These are phyloP conservation scores for Lipophrys pholis DNA, from an alignment of 2,113 vertebrate species.

Conservation along the genomic window DNA sequence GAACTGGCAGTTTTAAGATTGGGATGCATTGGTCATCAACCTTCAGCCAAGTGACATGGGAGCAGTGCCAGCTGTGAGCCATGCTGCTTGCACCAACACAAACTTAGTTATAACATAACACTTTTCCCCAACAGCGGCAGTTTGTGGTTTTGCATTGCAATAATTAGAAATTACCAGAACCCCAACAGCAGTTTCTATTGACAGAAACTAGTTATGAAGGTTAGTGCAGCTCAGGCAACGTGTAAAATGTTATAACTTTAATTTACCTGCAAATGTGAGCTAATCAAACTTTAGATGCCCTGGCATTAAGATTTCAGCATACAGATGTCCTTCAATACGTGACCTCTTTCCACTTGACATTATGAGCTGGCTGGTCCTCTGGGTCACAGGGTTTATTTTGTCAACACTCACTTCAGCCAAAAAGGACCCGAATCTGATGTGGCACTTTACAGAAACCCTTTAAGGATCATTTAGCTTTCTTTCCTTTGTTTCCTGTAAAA, in stretches of 20 bases:
- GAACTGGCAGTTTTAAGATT: not conserved
- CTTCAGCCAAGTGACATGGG: slow-evolving; percentile 9
- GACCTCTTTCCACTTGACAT: slow-evolving; percentile 1
- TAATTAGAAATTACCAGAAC: too few relatives aligned
- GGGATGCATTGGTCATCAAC: slow-evolving; percentile 27
- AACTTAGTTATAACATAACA: not conserved
- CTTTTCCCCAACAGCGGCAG: not conserved
- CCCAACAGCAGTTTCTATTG: too few relatives aligned
- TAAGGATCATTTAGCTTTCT: not conserved
- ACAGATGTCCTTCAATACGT: too few relatives aligned
- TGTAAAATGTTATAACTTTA: too few relatives aligned
- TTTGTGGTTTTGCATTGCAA: not conserved
- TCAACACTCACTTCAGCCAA: slow-evolving; percentile 11
- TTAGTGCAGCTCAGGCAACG: too few relatives aligned
- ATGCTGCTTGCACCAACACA: not conserved
- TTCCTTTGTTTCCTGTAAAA: not conserved
- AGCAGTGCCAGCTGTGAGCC: slow-evolving; percentile 31
- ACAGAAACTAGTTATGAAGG: too few relatives aligned
- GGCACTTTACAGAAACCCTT: not conserved
- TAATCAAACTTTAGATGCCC: too few relatives aligned
- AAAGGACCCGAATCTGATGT: slow-evolving; percentile 12
- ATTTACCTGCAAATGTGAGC: too few relatives aligned
- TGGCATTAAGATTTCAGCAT: too few relatives aligned
- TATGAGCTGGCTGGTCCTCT: not conserved
- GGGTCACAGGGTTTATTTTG: slow-evolving; percentile 39